Base-by-base conservation (phyloP, 2,797 vertebrate species). In the Mico argentatus region DNA sequence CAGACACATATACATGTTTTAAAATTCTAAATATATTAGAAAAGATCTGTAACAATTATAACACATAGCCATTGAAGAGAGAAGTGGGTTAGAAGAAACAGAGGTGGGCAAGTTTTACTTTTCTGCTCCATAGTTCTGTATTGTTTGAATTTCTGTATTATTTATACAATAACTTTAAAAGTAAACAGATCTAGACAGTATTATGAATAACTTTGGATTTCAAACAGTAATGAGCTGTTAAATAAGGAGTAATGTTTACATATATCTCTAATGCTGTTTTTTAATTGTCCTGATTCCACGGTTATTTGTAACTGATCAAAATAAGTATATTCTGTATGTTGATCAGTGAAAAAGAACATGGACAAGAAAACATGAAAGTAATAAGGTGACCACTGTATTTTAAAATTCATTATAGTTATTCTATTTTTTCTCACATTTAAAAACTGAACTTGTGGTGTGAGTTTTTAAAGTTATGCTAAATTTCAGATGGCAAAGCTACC, bases 201-300 rank as follows among this genome's bases (percentile, higher is more conserved):
- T 14, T 33, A 26, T 90, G 73, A 95, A 89, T 79, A 90, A 85
- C 79, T 80, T 88, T 89, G 59, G 26, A 88, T 87, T 88, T 95
- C 72, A 84, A 96, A 85, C 15, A 50, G 41, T 83, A 79, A 36
- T 57, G 33, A 55, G 24, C 67, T 89, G 17, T 89, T 89, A 83
- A 59, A 19, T 87, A 88, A 33, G 50, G 46, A 73, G 46, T 76
- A 27, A n/a, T 52, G 61, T 88, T 57, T 90, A 90, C 33, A 64
- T 80, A 41, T 90, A 82, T 52, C 52, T 67, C 55, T 80, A 39
- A 90, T 90, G 61, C 59, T 57, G 8, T 20, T 73, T 44, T 48
- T 19, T 48, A 48, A 52, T 76, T 96, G 24, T 30, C 39, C 55
- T 59, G 36, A 55, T 48, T 75, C 70, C 89, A 0, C 61, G 11